Evolutionary conservation across 2,888 invertebrate genomes (phyloP).

Genomic region (Salticus scenicus): DNA sequence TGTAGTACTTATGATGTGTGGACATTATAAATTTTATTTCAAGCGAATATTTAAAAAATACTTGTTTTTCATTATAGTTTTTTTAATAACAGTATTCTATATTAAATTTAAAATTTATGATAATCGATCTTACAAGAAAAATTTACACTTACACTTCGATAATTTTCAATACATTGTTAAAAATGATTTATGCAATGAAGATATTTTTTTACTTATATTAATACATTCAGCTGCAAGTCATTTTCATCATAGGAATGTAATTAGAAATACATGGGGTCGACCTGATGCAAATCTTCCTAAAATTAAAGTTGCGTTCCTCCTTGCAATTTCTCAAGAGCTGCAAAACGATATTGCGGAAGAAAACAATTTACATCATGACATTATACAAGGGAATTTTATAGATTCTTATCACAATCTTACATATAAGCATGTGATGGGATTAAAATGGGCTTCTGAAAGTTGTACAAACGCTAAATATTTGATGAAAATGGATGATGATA

Average conservation of each 20-base stretch:
- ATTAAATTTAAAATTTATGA: neutral
- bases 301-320: slow-evolving; percentile 81
- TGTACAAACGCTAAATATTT: slow-evolving; percentile 83
- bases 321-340: slow-evolving; percentile 79
- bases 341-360: slow-evolving; percentile 76
- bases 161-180: neutral
- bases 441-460: slow-evolving; percentile 85
- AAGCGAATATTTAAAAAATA: neutral
- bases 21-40: neutral
- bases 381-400: slow-evolving; percentile 85
- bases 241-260: slow-evolving; percentile 80
- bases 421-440: slow-evolving; percentile 87
- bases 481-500: slow-evolving; percentile 87
- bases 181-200: slow-evolving; percentile 41
- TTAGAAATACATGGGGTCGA: slow-evolving; percentile 85
- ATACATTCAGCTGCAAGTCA: slow-evolving; percentile 84
- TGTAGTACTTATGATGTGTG: no score
- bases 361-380: slow-evolving; percentile 81
- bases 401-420: slow-evolving; percentile 89
- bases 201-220: slow-evolving; percentile 79
- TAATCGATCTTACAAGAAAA: neutral
- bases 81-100: neutral
- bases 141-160: neutral
- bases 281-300: slow-evolving; percentile 73
- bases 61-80: neutral